A percentile compares a stretch with the other conserved stretches of the same genome.
Conservation (phyloP, 2,888 invertebrate genomes). For the Pammene fasciana region DNA sequence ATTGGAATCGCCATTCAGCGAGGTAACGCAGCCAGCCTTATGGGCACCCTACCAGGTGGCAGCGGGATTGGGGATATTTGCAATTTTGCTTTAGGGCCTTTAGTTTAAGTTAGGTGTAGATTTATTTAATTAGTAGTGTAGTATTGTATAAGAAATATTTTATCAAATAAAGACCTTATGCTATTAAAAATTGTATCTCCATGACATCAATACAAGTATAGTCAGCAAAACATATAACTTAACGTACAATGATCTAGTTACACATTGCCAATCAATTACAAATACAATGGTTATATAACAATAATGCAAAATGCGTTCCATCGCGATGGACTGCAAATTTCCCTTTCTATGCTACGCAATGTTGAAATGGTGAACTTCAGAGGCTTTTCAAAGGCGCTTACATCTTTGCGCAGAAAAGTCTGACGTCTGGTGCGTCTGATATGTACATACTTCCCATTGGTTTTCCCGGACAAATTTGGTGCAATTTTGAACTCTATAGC, state of each 20-base stretch:
- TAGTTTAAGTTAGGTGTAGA: too few species aligned
- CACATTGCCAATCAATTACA: not conserved
- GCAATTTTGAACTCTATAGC: slow-evolving; percentile 6
- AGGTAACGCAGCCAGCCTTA: too few species aligned
- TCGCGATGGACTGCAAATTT: slow-evolving; percentile 23
- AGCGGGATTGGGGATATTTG: too few species aligned
- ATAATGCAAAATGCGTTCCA: slow-evolving; percentile 11
- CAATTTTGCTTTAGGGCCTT: too few species aligned
- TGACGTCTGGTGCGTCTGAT: not conserved
- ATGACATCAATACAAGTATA: not conserved
- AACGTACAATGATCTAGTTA: slow-evolving; percentile 5
- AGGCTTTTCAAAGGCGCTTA: not conserved
- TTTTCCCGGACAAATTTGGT: not conserved
- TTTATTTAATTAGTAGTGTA: too few species aligned
- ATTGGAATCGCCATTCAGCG: too few species aligned
- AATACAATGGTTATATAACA: slow-evolving; percentile 29
- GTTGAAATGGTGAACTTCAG: not conserved
- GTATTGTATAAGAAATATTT: too few species aligned
- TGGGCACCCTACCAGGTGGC: too few species aligned
- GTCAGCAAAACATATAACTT: not conserved
- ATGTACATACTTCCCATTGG: slow-evolving; percentile 2
- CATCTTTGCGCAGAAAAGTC: not conserved
- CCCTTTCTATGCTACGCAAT: slow-evolving; percentile 20
- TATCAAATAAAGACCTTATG: too few species aligned
- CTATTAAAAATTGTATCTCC: too few species aligned